These are phyloP conservation scores for Anthopleura sola DNA, from an alignment of 64 coral and sea anemone species.

Conservation along the genomic window DNA sequence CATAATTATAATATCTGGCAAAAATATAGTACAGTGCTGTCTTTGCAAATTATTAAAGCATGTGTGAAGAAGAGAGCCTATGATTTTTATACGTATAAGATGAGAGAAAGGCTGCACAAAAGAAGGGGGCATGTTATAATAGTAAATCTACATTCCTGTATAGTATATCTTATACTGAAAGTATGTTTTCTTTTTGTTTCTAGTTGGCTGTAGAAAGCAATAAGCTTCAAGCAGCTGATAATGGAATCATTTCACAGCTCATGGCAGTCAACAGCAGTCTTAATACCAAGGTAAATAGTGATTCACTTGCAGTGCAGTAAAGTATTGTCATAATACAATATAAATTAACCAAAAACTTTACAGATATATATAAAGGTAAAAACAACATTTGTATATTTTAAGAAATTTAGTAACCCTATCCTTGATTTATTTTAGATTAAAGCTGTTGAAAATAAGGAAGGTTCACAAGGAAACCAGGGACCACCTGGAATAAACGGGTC, in stretches of 20 bases:
- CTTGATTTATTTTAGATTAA: neutral
- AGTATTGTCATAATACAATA: neutral
- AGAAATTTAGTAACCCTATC: too few relatives aligned
- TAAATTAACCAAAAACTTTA: too few relatives aligned
- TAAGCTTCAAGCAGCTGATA: constrained; percentile 5
- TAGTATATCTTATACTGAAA: neutral
- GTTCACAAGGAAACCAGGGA: neutral
- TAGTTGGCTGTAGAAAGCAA: neutral
- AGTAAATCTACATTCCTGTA: neutral
- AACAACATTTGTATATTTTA: too few relatives aligned
- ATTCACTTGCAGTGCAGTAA: neutral
- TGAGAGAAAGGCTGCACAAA: neutral
- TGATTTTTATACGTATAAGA: too few relatives aligned
- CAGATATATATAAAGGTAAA: too few relatives aligned
- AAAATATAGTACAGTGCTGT: too few relatives aligned
- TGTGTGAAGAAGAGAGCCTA: too few relatives aligned
- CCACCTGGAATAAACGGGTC: constrained; percentile 19
- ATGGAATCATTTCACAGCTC: neutral
- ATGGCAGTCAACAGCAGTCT: neutral
- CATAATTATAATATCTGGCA: too few relatives aligned
- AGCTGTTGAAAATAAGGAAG: neutral
- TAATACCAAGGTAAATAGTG: neutral
- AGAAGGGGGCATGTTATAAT: neutral
- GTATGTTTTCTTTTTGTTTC: neutral
- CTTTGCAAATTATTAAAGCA: too few relatives aligned